These are phyloP conservation scores for Drosophila mimetica DNA, from an alignment of 2,888 invertebrate genomes.

Conservation along the genomic window DNA sequence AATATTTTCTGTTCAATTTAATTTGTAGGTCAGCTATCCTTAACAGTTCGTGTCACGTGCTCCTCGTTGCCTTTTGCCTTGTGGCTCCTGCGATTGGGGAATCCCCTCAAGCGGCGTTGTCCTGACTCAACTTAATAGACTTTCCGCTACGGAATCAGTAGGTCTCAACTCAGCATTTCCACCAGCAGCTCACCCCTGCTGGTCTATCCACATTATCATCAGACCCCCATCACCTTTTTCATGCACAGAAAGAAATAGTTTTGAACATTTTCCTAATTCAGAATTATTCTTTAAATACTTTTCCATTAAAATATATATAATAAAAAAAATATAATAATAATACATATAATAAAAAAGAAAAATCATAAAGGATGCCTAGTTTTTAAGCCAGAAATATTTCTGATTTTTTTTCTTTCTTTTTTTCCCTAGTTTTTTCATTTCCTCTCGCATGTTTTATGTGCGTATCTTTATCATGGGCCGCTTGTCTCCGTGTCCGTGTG, in stretches of 20 bases:
- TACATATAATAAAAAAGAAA: too few species aligned
- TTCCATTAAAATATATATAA: neutral
- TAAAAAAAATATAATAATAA: neutral
- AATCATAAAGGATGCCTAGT: too few species aligned
- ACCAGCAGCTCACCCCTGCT: neutral
- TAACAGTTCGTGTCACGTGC: conserved; percentile 2
- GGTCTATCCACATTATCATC: conserved; percentile 10
- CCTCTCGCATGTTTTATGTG: conserved; percentile 33
- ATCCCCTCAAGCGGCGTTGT: conserved; percentile 1
- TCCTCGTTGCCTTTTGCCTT: neutral
- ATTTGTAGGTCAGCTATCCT: neutral
- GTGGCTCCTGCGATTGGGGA: conserved; percentile 3
- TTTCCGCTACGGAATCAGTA: conserved; percentile 13
- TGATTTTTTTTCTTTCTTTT: too few species aligned
- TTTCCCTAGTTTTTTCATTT: too few species aligned
- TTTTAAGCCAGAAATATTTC: neutral
- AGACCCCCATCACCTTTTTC: neutral
- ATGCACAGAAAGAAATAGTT: neutral
- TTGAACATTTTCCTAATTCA: neutral
- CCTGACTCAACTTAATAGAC: conserved; percentile 40
- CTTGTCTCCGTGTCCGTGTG: conserved; percentile 16
- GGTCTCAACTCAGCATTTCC: neutral
- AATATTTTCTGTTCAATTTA: neutral
- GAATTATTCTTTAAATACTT: neutral
- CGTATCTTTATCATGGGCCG: conserved; percentile 1